Evolutionary conservation across 2,797 vertebrate species (phyloP).

Genomic region (Eleutherodactylus coqui): DNA sequence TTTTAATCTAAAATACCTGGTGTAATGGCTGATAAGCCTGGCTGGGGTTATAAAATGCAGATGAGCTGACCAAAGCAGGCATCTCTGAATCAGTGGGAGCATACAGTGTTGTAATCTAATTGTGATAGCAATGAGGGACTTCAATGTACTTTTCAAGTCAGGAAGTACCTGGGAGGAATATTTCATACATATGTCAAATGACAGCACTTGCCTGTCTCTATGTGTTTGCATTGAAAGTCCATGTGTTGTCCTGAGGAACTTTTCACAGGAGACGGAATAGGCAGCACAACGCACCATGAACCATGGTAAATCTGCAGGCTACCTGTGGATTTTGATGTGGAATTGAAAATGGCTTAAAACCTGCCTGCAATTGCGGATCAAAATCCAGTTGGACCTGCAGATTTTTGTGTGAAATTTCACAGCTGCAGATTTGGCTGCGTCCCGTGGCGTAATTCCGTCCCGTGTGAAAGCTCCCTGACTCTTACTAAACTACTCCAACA

Average conservation of each 20-base stretch:
- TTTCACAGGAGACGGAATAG: no score
- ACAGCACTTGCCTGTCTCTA: background rate
- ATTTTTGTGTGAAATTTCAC: no score
- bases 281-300: no score
- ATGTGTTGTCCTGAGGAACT: conserved; percentile 57
- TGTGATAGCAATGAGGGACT: background rate
- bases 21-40: conserved; percentile 6
- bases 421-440: no score
- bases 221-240: conserved; percentile 9
- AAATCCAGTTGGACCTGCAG: no score
- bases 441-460: no score
- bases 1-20: background rate
- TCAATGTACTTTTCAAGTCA: background rate
- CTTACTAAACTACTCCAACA: conserved; percentile 53
- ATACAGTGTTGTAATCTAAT: background rate
- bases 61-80: background rate
- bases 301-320: no score
- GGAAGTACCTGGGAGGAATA: background rate
- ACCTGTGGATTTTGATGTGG: no score
- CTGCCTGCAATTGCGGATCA: no score
- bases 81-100: background rate
- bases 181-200: conserved; percentile 10
- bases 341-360: no score
- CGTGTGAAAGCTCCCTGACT: no score
- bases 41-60: conserved; percentile 32